Conservation (phyloP, 2,113 vertebrate species). For the Bettongia penicillata region DNA sequence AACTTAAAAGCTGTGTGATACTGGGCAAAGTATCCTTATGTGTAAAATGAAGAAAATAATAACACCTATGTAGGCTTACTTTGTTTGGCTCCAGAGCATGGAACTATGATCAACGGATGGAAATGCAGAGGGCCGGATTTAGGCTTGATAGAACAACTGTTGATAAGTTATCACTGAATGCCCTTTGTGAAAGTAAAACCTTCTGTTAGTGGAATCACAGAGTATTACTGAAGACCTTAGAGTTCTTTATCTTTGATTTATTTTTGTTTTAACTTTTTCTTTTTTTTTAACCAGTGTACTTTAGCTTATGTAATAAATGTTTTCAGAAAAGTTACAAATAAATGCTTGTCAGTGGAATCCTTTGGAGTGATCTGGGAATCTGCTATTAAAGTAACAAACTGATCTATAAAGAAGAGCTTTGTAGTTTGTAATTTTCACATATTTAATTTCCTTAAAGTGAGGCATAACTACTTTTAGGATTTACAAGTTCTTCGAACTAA, state of each 20-base stretch:
- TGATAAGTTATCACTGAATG: neutral
- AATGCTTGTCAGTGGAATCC: neutral
- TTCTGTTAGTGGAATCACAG: neutral
- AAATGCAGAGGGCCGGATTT: neutral
- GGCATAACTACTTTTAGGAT: neutral
- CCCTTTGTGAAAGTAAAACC: neutral
- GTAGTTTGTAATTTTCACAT: neutral
- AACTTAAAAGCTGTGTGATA: neutral
- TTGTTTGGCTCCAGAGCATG: neutral
- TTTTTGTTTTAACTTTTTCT: neutral
- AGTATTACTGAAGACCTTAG: neutral
- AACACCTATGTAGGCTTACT: neutral
- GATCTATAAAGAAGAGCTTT: neutral
- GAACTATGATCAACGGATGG: neutral
- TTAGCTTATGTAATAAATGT: neutral
- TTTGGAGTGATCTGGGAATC: neutral
- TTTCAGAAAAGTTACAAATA: neutral
- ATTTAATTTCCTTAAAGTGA: neutral
- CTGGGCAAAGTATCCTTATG: neutral
- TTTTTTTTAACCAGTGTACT: neutral
- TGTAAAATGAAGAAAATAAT: neutral
- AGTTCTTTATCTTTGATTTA: neutral
- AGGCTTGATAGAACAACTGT: neutral
- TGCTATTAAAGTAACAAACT: neutral
- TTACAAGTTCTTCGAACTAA: neutral